Evolutionary conservation across 2,888 invertebrate genomes (phyloP).

Genomic region (Rhimphoctona megacephalus): DNA sequence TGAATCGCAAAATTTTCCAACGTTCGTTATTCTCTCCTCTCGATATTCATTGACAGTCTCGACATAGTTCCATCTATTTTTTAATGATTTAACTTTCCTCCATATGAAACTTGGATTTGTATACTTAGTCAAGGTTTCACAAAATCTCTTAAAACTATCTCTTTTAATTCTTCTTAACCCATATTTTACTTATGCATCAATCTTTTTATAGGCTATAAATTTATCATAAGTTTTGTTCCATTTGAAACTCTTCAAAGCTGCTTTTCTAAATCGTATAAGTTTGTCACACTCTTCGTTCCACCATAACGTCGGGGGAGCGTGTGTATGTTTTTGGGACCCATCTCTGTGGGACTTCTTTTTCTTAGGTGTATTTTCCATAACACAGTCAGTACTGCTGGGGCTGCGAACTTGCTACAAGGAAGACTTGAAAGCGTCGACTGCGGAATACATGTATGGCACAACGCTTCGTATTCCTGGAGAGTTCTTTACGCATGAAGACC

Average conservation of each 20-base stretch:
- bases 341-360: background rate
- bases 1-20: background rate
- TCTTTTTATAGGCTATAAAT: conserved; percentile 22
- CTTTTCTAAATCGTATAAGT: conserved; percentile 22
- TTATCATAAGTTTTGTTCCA: background rate
- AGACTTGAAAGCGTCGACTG: no score
- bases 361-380: background rate
- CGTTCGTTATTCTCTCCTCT: background rate
- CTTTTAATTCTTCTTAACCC: conserved; percentile 17
- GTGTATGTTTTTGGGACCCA: background rate
- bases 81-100: conserved; percentile 30
- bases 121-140: conserved; percentile 9
- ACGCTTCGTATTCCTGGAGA: no score
- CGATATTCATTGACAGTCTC: conserved; percentile 10
- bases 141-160: conserved; percentile 23
- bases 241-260: conserved; percentile 3
- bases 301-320: background rate
- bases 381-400: conserved; percentile 2
- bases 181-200: conserved; percentile 18
- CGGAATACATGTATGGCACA: no score
- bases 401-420: no score
- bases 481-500: no score
- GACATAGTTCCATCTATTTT: conserved; percentile 25
- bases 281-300: conserved; percentile 30
- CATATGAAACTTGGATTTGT: conserved; percentile 28